Percentiles rank a stretch among this genome's conserved stretches.
Evolutionary conservation across 2,888 invertebrate genomes (phyloP).

Genomic region (Hydroisotoma schaefferi): DNA sequence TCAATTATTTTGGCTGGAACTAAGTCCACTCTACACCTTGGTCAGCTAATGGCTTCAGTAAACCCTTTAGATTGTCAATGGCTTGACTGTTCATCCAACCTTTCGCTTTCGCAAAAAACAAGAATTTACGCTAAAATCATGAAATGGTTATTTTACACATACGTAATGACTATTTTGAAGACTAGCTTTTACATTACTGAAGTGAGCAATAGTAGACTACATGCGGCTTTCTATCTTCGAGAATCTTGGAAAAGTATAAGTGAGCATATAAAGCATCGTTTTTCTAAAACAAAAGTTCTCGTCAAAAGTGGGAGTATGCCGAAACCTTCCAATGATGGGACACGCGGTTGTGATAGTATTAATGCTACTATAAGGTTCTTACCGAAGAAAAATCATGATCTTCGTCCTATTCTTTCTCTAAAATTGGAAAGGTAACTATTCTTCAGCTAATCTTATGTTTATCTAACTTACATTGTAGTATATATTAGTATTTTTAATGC

Average conservation of each 20-base stretch:
- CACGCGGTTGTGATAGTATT: not conserved
- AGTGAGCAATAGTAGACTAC: conserved; percentile 15
- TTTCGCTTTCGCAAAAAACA: not conserved
- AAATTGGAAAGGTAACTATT: conserved; percentile 6
- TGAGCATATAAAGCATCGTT: conserved; percentile 16
- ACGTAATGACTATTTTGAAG: conserved; percentile 24
- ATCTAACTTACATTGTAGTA: not conserved
- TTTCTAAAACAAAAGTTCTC: conserved; percentile 9
- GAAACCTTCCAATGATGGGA: not conserved
- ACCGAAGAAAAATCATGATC: conserved; percentile 24
- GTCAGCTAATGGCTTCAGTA: conserved; percentile 28
- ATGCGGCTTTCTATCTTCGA: conserved; percentile 31
- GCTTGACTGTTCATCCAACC: conserved; percentile 4
- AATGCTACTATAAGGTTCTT: conserved; percentile 24
- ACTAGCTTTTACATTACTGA: conserved; percentile 42
- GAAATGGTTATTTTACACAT: conserved; percentile 32
- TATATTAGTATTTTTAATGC: not conserved
- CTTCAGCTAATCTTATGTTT: not conserved
- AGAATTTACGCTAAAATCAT: conserved; percentile 24
- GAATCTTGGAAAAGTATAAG: conserved; percentile 37
- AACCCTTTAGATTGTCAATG: conserved; percentile 19
- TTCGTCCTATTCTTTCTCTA: conserved; percentile 24
- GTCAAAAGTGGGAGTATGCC: not conserved
- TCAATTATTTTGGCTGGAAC: conserved; percentile 36
- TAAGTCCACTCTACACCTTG: conserved; percentile 27